These are phyloP conservation scores for Notothenia coriiceps DNA, from an alignment of 2,113 vertebrate genomes.

Conservation along the genomic window DNA sequence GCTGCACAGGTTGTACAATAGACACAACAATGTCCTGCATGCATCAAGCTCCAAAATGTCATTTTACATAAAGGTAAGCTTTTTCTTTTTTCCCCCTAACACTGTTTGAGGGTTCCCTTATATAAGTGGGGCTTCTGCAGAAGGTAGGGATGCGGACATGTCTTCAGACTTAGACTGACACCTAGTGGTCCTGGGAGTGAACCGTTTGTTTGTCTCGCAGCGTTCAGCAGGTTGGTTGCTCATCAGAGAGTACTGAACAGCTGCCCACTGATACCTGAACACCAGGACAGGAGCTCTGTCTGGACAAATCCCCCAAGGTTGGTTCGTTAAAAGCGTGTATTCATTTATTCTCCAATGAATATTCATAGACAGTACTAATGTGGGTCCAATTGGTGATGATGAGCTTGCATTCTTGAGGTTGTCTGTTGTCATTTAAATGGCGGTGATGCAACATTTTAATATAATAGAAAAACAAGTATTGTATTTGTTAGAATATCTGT, in stretches of 20 bases:
- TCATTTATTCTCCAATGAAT: neutral
- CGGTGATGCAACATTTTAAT: neutral
- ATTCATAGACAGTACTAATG: neutral
- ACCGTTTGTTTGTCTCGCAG: constrained; percentile 60
- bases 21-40: neutral
- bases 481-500: neutral
- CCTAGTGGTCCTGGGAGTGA: constrained; percentile 55
- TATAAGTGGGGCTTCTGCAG: constrained; percentile 32
- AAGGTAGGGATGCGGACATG: constrained; percentile 2
- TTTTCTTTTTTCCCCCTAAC: constrained; percentile 8
- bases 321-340: neutral
- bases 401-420: neutral
- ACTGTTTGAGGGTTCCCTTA: constrained; percentile 31
- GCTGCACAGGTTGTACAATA: neutral
- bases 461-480: too few relatives aligned
- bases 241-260: neutral
- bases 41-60: neutral
- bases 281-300: constrained; percentile 10
- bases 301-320: neutral
- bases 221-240: constrained; percentile 4
- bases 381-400: too few relatives aligned
- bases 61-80: constrained; percentile 15
- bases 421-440: neutral
- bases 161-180: constrained; percentile 72
- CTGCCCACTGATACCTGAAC: constrained; percentile 20